These are phyloP conservation scores for Epinephelus fuscoguttatus DNA, from an alignment of 2,113 vertebrate genomes.

Conservation along the genomic window DNA sequence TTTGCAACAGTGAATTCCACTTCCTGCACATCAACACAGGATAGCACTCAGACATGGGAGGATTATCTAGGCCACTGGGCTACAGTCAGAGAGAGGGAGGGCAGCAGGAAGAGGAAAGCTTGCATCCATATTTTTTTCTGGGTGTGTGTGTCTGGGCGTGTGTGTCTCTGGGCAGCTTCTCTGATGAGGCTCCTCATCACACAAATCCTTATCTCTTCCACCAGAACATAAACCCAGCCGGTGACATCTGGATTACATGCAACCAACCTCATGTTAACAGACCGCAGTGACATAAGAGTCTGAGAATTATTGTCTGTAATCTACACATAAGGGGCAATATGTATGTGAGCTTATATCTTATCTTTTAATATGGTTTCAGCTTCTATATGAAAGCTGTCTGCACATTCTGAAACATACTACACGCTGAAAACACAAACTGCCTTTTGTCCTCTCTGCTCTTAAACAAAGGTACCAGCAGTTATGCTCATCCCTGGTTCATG, in stretches of 20 bases:
- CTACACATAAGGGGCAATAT: slow-evolving; percentile 25
- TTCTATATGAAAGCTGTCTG: neutral
- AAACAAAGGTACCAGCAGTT: neutral
- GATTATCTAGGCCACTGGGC: slow-evolving; percentile 68
- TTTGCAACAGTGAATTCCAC: neutral
- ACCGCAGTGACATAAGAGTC: slow-evolving; percentile 28
- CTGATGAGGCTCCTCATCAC: slow-evolving; percentile 62
- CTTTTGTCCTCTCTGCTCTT: neutral
- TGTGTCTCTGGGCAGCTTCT: slow-evolving; percentile 46
- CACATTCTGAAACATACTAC: neutral
- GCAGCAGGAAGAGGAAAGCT: slow-evolving; percentile 14
- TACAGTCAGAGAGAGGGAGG: slow-evolving; percentile 42
- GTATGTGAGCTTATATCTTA: neutral
- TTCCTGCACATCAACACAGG: slow-evolving; percentile 27
- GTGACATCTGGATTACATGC: slow-evolving; percentile 76
- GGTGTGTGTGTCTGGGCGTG: slow-evolving; percentile 26
- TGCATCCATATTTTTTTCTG: slow-evolving; percentile 33
- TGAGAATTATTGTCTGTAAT: slow-evolving; percentile 35
- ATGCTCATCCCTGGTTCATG: slow-evolving; percentile 25
- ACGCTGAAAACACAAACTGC: neutral
- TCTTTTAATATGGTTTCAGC: neutral
- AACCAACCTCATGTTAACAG: slow-evolving; percentile 22
- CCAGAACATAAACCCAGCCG: slow-evolving; percentile 59
- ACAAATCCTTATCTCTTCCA: slow-evolving; percentile 61
- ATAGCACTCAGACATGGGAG: slow-evolving; percentile 22